These are phyloP conservation scores for Atherinomorus stipes DNA, from an alignment of 2,113 vertebrate genomes.

Conservation along the genomic window DNA sequence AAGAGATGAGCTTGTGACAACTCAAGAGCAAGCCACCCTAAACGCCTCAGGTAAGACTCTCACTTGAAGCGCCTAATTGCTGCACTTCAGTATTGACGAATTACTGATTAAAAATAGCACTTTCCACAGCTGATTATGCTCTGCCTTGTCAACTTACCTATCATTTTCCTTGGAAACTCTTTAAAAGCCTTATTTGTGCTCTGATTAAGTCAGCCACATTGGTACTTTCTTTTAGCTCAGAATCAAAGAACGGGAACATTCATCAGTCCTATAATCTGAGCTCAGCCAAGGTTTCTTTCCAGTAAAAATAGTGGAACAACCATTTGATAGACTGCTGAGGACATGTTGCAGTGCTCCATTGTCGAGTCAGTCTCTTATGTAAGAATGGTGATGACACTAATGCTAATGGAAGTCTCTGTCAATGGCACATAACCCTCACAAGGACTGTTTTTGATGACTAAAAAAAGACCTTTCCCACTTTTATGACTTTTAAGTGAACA, in stretches of 20 bases:
- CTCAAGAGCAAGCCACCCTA: constrained; percentile 30
- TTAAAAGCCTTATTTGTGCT: constrained; percentile 4
- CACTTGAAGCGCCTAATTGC: neutral
- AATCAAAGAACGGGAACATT: neutral
- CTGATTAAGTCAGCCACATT: neutral
- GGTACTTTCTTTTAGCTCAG: neutral
- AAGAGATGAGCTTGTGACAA: constrained; percentile 2
- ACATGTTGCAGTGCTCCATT: no score
- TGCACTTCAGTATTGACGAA: neutral
- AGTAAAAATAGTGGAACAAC: no score
- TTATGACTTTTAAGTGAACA: no score
- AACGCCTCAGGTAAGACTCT: constrained; percentile 15
- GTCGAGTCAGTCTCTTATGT: no score
- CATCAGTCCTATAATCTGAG: neutral
- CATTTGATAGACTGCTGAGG: no score
- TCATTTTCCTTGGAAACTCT: constrained; percentile 20
- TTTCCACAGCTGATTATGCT: neutral
- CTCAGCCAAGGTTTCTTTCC: neutral
- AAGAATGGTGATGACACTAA: no score
- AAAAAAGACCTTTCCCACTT: no score
- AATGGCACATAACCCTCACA: no score
- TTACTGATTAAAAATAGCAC: neutral
- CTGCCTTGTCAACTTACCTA: neutral
- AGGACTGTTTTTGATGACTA: no score
- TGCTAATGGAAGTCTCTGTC: no score